Evolutionary conservation across 2,888 invertebrate species (phyloP), one percentile per base, ranked within the genome.

Genomic region (Drosophila testacea): DNA sequence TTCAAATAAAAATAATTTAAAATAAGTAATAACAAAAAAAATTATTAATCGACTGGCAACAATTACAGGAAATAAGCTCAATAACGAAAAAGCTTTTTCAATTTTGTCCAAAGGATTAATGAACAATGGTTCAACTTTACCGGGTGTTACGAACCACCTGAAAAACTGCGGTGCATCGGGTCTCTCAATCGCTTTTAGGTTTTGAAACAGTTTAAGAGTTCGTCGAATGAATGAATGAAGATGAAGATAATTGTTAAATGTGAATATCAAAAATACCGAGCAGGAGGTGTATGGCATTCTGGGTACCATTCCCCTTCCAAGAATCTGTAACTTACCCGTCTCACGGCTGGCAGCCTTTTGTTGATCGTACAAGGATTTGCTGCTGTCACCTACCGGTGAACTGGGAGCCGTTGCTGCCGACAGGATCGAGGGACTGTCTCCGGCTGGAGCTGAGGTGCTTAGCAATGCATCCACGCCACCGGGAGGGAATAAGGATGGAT

Each of bases 401-500:
- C 79, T 88, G 39, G 90, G 90, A 11, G 83, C 90, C 11, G 88
- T 90, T 57, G 83, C 82, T 38, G 78, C 77, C 9, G 79, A 76
- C 16, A 81, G 10, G 2, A 79, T 10, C 13, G 80, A 77, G 16
- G 84, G 79, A 68, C 86, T 81, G 11, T 83, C 90, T 7, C 71
- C 79, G 5, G 82, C 78, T 0, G 93, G 93, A 1, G 91, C 92
- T 11, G 93, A 93, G 13, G 89, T 87, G 65, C 92, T 92, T 2
- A 93, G 73, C 54, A 93, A 67, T 4, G 89, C 89, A 42, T 93
- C 93, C 55, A 92, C 92, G n/a, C 92, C 93, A 28, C 92, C 92
- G 7, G 91, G 90, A 16, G 93, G 92, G 69, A 91, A 93, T 0
- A 91, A 74, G 16, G 72, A 60, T 9, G 90, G 86, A 0, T 51